Evolutionary conservation across 2,888 invertebrate species (phyloP), one percentile per base, ranked within the genome.

Genomic region (Monopis laevigella): DNA sequence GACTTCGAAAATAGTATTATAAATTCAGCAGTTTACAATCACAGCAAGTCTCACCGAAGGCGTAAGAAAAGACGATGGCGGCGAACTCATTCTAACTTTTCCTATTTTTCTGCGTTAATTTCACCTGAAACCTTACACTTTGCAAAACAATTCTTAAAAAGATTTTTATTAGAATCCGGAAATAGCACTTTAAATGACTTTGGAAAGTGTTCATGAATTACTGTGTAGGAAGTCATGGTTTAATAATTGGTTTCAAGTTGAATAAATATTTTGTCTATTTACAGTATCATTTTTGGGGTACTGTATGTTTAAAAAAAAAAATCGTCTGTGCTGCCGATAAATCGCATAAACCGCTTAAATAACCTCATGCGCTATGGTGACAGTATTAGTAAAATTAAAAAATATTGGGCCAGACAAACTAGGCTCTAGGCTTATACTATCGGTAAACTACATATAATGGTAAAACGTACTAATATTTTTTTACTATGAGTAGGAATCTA

Each of bases 101-200:
- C 80, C 80, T 80, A 78, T 80, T 80, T 80, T 80, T 80, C 78
- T 78, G 77, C 78, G 78, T 78, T 73, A 73, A 72, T 74, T 73
- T 71, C 69, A 69, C 70, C 72, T 75, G 78, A 73, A 77, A 74
- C 78, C 74, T 32, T 78, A 80, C 74, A 77, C 69, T 77, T 77
- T 67, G 70, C 72, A 77, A n/a, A n/a, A 78, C 75, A 77, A 66
- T 78, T 74, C 75, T 48, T 47, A 47, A 55, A 55, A 54, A 58
- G 53, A 48, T 49, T 55, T 56, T 54, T 56, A 56, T 56, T 72
- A 73, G 68, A 67, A 64, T 63, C 58, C 65, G 73, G 65, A 72
- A 72, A 75, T 77, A 74, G 70, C 70, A 74, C 72, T 75, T 72
- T 66, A 66, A 73, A 70, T 70, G 59, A 70, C 68, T 70, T 70